Conservation (phyloP, 2,888 invertebrate species). For the Cataglyphis albicans region DNA sequence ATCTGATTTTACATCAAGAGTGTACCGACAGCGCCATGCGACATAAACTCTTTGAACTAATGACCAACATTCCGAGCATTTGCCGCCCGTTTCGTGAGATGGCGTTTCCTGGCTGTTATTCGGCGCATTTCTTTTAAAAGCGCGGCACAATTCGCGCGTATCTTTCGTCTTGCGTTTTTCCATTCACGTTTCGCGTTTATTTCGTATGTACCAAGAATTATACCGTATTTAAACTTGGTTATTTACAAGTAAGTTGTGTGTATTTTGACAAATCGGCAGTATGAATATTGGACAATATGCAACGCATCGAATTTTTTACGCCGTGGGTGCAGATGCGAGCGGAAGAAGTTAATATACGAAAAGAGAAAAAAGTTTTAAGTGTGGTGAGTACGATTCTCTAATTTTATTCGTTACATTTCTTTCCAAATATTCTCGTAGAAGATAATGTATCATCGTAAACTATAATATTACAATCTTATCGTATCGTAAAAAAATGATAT, state of each 20-base stretch:
- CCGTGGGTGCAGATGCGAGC: slow-evolving; percentile 77
- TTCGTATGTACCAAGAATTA: neutral
- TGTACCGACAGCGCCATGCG: slow-evolving; percentile 70
- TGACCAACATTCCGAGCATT: slow-evolving; percentile 54
- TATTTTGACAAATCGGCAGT: neutral
- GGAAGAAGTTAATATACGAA: slow-evolving; percentile 64
- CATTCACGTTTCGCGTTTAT: slow-evolving; percentile 9
- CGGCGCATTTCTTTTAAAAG: neutral
- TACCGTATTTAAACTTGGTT: neutral
- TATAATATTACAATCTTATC: neutral
- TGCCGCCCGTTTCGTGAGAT: slow-evolving; percentile 69
- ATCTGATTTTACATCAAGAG: slow-evolving; percentile 36
- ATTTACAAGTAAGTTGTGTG: neutral
- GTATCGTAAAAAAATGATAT: neutral
- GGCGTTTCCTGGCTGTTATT: slow-evolving; percentile 65
- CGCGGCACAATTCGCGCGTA: slow-evolving; percentile 1
- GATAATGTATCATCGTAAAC: neutral
- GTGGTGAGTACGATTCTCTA: slow-evolving; percentile 59
- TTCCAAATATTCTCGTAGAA: neutral
- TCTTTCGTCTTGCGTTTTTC: neutral
- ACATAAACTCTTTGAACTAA: slow-evolving; percentile 68
- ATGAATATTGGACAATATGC: slow-evolving; percentile 60
- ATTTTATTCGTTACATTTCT: neutral
- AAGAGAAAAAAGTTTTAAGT: slow-evolving; percentile 43
- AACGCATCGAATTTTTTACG: slow-evolving; percentile 71